Base-by-base conservation (phyloP, 2,113 vertebrate genomes). In the Bubo blakistoni region DNA sequence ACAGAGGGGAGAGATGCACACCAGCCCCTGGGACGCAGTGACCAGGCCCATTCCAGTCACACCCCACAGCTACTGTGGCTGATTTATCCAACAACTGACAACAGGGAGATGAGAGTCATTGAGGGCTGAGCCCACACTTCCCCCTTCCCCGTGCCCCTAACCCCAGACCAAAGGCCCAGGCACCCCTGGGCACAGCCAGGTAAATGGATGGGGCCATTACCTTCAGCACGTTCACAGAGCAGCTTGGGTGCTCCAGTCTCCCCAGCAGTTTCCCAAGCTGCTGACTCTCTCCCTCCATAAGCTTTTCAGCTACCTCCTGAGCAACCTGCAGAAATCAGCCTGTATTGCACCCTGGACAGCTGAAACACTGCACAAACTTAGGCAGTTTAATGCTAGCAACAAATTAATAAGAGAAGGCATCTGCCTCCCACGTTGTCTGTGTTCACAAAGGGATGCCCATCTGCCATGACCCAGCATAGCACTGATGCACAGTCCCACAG, bases 171-270 rank as follows among this genome's bases (percentile, higher is more conserved):
- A 61, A 61, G 30, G 57, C 42, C 29, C 26, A 66, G 34, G 40
- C 52, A 62, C 26, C 18, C 62, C 44, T 73, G 21, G 21, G 34
- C 32, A 38, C 47, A 93, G 77, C 6, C 58, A 72, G 25, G 54
- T 38, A 78, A 84, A 82, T 21, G 19, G 58, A 69, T 0, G 0
- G 21, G 49, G 52, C 32, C 40, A 44, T 91, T 98, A 98, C 98
- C 98, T 98, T 98, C n/a, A 98, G 92, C 38, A 96, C 21, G 0
- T 96, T 96, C 38, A 98, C 80, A 66, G 95, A 97, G 40, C 97
- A 96, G 57, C 78, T 26, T 21, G 96, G 96, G 52, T 96, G 59
- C 44, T 95, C 88, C 40, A 98, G 69, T 59, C 94, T 93, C 17
- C 51, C 92, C 88, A 98, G n/a, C 47, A 98, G 81, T 36, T 73